Percentiles rank a stretch among this genome's conserved stretches.
phyloP scores from a whole-genome alignment of 2,888 invertebrate species.

The Phengaris arion region DNA sequence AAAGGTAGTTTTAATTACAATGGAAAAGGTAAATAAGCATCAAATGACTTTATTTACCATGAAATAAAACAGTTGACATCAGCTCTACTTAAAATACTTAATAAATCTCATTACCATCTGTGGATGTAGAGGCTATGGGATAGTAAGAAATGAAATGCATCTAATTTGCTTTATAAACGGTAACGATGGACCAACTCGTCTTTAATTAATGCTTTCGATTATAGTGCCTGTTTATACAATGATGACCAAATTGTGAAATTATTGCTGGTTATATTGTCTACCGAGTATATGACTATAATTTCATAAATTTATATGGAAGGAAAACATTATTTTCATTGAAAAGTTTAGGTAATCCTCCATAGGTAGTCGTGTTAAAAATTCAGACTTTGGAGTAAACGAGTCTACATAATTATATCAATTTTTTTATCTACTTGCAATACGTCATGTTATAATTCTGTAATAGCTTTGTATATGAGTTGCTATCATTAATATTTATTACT shows the following conservation, averaged over 20 bases:
- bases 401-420: neutral
- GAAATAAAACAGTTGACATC: neutral
- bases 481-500: slow-evolving; percentile 2
- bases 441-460: slow-evolving; percentile 8
- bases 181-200: neutral
- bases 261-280: neutral
- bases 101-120: neutral
- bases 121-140: neutral
- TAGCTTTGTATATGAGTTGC: slow-evolving; percentile 8
- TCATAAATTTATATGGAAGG: neutral
- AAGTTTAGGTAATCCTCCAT: neutral
- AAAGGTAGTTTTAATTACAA: neutral
- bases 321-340: too few species aligned
- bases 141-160: neutral
- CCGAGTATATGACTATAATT: neutral
- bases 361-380: neutral
- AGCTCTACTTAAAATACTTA: slow-evolving; percentile 7
- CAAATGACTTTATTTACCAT: neutral
- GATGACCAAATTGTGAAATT: neutral
- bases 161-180: neutral
- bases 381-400: neutral
- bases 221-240: neutral
- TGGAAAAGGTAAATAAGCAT: neutral
- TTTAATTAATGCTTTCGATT: neutral
- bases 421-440: neutral